These are phyloP conservation scores for Zaprionus vittiger DNA, from an alignment of 1,140 invertebrate species.

Conservation along the genomic window DNA sequence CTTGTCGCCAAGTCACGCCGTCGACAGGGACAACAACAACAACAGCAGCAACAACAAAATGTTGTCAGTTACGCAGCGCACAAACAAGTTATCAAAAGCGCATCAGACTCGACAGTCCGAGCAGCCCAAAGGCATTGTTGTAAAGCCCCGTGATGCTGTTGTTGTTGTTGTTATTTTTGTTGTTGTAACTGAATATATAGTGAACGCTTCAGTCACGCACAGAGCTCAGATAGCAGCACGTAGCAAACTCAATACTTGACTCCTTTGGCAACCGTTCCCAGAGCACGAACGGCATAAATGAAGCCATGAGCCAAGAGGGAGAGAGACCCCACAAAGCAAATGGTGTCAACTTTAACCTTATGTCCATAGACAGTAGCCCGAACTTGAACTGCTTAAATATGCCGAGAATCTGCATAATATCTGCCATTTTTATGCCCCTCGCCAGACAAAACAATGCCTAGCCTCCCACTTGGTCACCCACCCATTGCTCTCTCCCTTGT, in stretches of 20 bases:
- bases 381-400: conserved; percentile 34
- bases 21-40: conserved; percentile 6
- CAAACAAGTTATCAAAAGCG: conserved; percentile 80
- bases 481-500: not conserved
- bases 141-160: not conserved
- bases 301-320: conserved; percentile 12
- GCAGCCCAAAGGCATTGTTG: conserved; percentile 37
- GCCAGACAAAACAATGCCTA: conserved; percentile 25
- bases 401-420: conserved; percentile 47
- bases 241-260: conserved; percentile 47
- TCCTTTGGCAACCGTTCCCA: conserved; percentile 11
- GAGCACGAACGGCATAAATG: conserved; percentile 51
- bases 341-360: conserved; percentile 41
- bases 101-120: conserved; percentile 62
- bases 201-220: conserved; percentile 59
- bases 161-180: conserved; percentile 10
- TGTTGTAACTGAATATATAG: conserved; percentile 17
- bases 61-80: conserved; percentile 33
- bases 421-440: conserved; percentile 21
- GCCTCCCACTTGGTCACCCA: not conserved
- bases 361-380: conserved; percentile 7
- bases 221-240: conserved; percentile 62
- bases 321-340: not conserved
- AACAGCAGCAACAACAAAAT: conserved; percentile 41
- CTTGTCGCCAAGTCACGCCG: conserved; percentile 39